A percentile compares a stretch with the other conserved stretches of the same genome.
phyloP scores from a whole-genome alignment of 2,888 invertebrate species.

The Camptogramma bilineatum region DNA sequence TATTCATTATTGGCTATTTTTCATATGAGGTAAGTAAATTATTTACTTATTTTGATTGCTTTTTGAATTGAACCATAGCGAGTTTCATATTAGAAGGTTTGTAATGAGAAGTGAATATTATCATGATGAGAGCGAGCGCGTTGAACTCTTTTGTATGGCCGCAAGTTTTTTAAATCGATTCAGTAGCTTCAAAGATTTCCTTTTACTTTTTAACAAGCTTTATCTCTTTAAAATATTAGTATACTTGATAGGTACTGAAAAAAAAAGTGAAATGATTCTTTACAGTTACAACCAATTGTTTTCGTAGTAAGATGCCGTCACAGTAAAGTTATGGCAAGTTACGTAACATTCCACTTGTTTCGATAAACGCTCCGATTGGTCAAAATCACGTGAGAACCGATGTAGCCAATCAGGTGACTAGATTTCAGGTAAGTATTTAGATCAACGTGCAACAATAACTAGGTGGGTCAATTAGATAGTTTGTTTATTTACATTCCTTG shows the following conservation, averaged over 20 bases:
- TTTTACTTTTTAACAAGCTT: no score
- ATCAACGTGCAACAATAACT: constrained; percentile 19
- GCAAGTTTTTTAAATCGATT: no score
- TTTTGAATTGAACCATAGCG: no score
- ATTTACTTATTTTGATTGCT: no score
- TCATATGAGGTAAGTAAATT: no score
- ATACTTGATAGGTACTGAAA: not conserved
- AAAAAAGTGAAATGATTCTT: not conserved
- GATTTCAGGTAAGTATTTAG: constrained; percentile 23
- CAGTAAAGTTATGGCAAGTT: not conserved
- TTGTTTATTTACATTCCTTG: constrained; percentile 25
- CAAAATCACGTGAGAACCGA: constrained; percentile 23
- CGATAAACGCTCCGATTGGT: constrained; percentile 11
- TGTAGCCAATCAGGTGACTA: constrained; percentile 18
- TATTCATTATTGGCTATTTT: no score
- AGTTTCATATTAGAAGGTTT: no score
- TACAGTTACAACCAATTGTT: constrained; percentile 2
- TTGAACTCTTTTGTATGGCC: constrained; percentile 33
- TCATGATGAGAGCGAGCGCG: constrained; percentile 18
- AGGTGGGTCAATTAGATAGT: not conserved
- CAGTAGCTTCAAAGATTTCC: no score
- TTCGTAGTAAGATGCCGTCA: not conserved
- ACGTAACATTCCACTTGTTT: constrained; percentile 20
- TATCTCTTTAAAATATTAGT: no score
- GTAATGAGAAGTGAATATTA: not conserved